Evolutionary conservation across 2,888 invertebrate genomes (phyloP), one percentile per base, ranked within the genome.

Genomic region (Nemotelus nigrinus): DNA sequence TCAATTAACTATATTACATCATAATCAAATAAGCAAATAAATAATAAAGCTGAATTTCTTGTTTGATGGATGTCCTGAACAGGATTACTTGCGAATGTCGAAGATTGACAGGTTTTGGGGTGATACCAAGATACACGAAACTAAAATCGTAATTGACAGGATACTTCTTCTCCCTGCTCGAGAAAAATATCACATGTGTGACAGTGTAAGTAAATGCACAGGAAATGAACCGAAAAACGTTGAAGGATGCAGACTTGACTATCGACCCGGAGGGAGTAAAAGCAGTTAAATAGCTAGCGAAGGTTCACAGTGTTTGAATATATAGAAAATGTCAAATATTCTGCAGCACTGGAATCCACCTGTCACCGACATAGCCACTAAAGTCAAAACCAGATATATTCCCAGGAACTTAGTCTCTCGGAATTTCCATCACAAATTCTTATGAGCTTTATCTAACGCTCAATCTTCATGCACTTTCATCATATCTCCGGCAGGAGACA

Each of bases 1-100:
- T 77, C 79, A 79, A 79, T 79, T 79, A 79, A 77, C 75, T 74
- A 76, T 77, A 77, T 79, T 79, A 77, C 79, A 70, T 79, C 71
- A 79, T 79, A 79, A 79, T 79, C 79, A 71, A 77, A 79, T 79
- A 75, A 77, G 60, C 77, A 77, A 77, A 77, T 77, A 78, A 78
- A 78, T 70, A 70, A 70, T 70, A 70, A 70, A 53, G 41, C 55
- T 70, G 55, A n/a, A 47, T 47, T 48, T 48, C 58, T 41, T n/a
- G 48, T 60, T 60, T 74, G 74, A 74, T 74, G n/a, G 74, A 74
- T 74, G 74, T 63, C 63, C 39, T 43, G 47, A 53, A 47, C 58
- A 74, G 74, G 74, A 74, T 74, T 74, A 74, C 50, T 55, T 43
- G 43, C 25, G 55, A 53, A 47, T 70, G 70, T 55, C 8, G 60